Evolutionary conservation across 2,888 invertebrate species (phyloP).

Genomic region (Glomeris marginata): DNA sequence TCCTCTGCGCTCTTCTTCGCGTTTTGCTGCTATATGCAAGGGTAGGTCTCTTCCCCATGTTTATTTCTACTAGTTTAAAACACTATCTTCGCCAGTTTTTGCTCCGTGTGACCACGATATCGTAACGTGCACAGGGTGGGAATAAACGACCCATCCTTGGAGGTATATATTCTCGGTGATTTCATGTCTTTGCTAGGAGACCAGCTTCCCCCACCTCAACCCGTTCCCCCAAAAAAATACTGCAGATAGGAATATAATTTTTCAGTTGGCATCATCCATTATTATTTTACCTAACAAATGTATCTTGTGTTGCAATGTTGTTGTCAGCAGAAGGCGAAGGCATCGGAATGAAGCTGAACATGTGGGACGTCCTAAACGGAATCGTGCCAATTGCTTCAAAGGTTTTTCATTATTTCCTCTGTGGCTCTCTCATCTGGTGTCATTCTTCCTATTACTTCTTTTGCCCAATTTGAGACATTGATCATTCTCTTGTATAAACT

Average conservation of each 20-base stretch:
- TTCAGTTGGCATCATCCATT: background rate
- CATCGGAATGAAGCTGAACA: slow-evolving; percentile 17
- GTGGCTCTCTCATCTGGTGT: background rate
- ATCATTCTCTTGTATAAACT: no score
- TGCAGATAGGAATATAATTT: background rate
- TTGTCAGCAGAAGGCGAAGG: slow-evolving; percentile 15
- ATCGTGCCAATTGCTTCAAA: slow-evolving; percentile 18
- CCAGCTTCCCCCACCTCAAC: slow-evolving; percentile 10
- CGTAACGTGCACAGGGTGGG: no score
- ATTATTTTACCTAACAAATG: slow-evolving; percentile 3
- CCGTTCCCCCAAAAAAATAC: slow-evolving; percentile 6
- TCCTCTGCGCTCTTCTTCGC: no score
- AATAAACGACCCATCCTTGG: background rate
- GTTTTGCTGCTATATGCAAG: no score
- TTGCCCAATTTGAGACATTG: background rate
- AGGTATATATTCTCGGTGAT: slow-evolving; percentile 9
- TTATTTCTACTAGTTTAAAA: no score
- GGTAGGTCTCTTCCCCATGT: no score
- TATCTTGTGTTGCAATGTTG: background rate
- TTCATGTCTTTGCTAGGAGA: slow-evolving; percentile 15
- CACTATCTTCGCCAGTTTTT: no score
- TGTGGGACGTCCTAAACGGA: slow-evolving; percentile 17
- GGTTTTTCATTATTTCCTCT: slow-evolving; percentile 13
- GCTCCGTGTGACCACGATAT: no score
- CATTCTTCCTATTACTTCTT: background rate